Conservation (phyloP, 2,797 vertebrate species). For the Falco rusticolus region DNA sequence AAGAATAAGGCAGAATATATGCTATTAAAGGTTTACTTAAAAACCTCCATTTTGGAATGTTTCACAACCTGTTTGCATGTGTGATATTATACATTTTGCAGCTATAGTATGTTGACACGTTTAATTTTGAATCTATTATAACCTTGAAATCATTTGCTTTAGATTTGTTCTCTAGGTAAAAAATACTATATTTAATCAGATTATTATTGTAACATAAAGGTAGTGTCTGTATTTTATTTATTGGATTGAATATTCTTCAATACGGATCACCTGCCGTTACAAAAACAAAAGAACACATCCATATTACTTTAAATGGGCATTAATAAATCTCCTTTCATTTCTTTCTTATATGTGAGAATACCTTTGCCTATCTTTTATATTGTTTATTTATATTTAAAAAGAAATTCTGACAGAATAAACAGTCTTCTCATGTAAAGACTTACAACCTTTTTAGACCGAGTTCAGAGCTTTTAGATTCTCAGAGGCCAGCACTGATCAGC, state of each 20-base stretch:
- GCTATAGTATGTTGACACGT: not conserved
- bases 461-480: not conserved
- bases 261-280: not conserved
- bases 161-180: not conserved
- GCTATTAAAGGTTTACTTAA: not conserved
- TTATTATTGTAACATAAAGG: not conserved
- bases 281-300: not conserved
- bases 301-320: not conserved
- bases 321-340: not conserved
- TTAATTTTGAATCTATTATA: not conserved
- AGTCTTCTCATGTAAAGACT: not conserved
- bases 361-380: not conserved
- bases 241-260: not conserved
- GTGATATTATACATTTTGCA: not conserved
- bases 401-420: not conserved
- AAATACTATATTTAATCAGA: not conserved
- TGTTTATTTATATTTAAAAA: not conserved
- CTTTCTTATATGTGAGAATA: not conserved
- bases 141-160: not conserved
- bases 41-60: not conserved
- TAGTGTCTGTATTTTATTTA: not conserved
- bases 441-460: not conserved
- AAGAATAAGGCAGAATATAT: not conserved
- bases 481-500: not conserved
- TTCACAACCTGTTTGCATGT: not conserved